Base-by-base conservation (phyloP, 2,113 vertebrate genomes). In the Todiramphus saurophagus region DNA sequence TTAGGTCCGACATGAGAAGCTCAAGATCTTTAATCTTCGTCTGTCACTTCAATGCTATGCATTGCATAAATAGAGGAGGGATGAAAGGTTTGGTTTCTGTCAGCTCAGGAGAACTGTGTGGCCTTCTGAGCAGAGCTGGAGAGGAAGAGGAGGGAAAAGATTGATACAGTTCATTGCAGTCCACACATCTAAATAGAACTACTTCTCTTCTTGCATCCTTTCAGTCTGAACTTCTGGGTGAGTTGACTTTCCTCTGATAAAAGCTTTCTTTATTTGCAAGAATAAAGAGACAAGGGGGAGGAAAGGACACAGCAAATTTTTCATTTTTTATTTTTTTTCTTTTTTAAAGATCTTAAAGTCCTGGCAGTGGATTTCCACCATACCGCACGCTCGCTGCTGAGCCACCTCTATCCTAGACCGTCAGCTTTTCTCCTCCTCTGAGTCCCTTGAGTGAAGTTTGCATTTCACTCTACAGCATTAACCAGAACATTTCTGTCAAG, bases 161-260 rank as follows among this genome's bases (percentile, higher is more conserved):
- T 4, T 35, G 87, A 83, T 73, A 24, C 5, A 16, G 35, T 87
- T 83, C 2, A 2, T 35, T 83, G 68, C 56, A 60, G 7, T 73
- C 79, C 44, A 67, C 31, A 5, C 51, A 76, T 72, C 86, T 72
- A 56, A 90, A 70, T 86, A 83, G 76, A 90, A 87, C 86, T 48
- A 51, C 37, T 82, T 90, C 24, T 90, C 46, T 10, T 72, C 73
- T 92, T 81, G 84, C 25, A 82, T 91, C 56, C 27, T 51, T 88
- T 75, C 64, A 35, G 35, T 28, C 86, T 92, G 89, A 75, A 81
- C 73, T 93, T 95, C 55, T 70, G 93, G 46, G 35, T 63, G n/a
- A 75, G 59, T 60, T 96, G 96, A 90, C 92, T 83, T 96, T 96
- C 94, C 77, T 94, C 72, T 92, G 83, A 72, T 90, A 81, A 95